Evolutionary conservation across 2,888 invertebrate species (phyloP).

Genomic region (Ecliptopera silaceata): DNA sequence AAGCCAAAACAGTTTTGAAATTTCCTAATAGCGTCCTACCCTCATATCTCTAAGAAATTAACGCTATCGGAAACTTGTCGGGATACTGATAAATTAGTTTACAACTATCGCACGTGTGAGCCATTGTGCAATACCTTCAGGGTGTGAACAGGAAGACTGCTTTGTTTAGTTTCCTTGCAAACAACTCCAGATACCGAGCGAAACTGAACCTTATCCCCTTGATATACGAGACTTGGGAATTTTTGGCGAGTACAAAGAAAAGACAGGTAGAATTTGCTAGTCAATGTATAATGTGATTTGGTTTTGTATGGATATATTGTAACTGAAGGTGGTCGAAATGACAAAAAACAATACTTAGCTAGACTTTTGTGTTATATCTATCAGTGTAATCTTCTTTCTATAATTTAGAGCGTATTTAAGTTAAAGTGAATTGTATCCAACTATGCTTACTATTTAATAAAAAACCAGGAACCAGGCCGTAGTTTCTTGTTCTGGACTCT

Average conservation of each 20-base stretch:
- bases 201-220: conserved; percentile 19
- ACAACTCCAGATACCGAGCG: conserved; percentile 5
- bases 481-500: no score
- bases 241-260: conserved; percentile 19
- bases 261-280: conserved; percentile 42
- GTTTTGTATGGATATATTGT: conserved; percentile 18
- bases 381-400: neutral
- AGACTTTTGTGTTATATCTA: neutral
- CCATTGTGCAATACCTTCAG: conserved; percentile 37
- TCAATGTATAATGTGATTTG: conserved; percentile 32
- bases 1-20: conserved; percentile 13
- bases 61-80: conserved; percentile 38
- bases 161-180: conserved; percentile 28
- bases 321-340: neutral
- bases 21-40: conserved; percentile 25
- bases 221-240: conserved; percentile 10
- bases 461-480: no score
- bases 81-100: conserved; percentile 39
- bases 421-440: no score
- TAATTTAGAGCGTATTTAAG: neutral
- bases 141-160: conserved; percentile 36
- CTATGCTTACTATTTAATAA: no score
- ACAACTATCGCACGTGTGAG: conserved; percentile 36
- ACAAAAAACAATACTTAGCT: neutral
- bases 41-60: conserved; percentile 35